Conservation (phyloP, 1,140 invertebrate species). For the Saccostrea echinata region DNA sequence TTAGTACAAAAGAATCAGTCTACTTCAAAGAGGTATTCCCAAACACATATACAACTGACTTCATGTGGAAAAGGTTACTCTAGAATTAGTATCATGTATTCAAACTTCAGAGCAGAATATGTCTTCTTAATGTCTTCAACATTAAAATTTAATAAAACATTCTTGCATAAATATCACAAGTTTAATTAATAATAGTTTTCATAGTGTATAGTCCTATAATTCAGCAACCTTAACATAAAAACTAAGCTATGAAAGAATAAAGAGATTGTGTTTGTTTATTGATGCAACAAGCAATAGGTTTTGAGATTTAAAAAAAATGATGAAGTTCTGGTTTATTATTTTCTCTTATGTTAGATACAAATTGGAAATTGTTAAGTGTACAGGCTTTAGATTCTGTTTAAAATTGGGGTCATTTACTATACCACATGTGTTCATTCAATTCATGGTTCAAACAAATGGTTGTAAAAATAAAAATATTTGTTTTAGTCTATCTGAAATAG, state of each 20-base stretch:
- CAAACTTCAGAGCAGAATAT: too few species aligned
- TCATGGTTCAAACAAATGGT: background rate
- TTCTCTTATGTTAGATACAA: background rate
- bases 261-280: background rate
- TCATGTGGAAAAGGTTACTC: too few species aligned
- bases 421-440: background rate
- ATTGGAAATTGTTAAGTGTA: background rate
- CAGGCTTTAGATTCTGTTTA: background rate
- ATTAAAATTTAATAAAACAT: too few species aligned
- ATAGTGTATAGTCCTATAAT: too few species aligned
- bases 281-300: background rate
- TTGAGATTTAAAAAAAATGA: background rate
- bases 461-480: constrained; percentile 27
- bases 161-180: too few species aligned
- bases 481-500: background rate
- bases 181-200: too few species aligned
- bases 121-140: too few species aligned
- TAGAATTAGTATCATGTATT: too few species aligned
- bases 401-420: background rate
- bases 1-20: background rate
- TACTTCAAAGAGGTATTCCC: too few species aligned
- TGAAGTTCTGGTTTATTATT: background rate
- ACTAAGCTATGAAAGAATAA: background rate
- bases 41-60: too few species aligned
- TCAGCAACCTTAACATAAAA: too few species aligned